Evolutionary conservation across 2,113 vertebrate species (phyloP).

Genomic region (Chrysochloris asiatica): DNA sequence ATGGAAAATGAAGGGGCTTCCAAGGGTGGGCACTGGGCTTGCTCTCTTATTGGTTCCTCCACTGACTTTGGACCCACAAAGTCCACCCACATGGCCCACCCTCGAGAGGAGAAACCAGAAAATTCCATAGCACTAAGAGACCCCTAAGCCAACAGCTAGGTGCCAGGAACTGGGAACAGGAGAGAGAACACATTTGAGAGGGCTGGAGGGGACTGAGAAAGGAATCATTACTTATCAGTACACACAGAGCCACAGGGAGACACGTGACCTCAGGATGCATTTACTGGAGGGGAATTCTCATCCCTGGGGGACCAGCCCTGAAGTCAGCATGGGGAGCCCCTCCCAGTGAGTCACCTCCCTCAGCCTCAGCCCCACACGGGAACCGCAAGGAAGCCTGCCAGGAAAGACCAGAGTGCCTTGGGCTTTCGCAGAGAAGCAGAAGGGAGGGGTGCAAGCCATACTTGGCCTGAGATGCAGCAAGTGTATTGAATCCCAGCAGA

Average conservation of each 20-base stretch:
- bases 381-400: neutral
- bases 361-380: neutral
- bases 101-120: neutral
- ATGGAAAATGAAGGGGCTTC: neutral
- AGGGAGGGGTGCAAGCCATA: neutral
- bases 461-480: neutral
- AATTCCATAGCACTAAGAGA: neutral
- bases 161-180: neutral
- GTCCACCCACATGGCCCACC: no score
- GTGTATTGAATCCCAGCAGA: neutral
- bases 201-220: neutral
- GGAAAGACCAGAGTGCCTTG: neutral
- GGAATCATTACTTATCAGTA: neutral
- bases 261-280: fast-evolving
- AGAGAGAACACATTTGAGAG: neutral
- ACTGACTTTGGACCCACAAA: neutral
- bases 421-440: neutral
- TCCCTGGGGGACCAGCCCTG: neutral
- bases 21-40: neutral
- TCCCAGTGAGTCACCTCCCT: neutral
- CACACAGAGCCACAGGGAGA: neutral
- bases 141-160: neutral
- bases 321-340: neutral
- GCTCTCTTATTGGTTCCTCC: neutral
- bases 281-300: neutral